Conservation (phyloP, 2,113 vertebrate species). For the Mustela nigripes region DNA sequence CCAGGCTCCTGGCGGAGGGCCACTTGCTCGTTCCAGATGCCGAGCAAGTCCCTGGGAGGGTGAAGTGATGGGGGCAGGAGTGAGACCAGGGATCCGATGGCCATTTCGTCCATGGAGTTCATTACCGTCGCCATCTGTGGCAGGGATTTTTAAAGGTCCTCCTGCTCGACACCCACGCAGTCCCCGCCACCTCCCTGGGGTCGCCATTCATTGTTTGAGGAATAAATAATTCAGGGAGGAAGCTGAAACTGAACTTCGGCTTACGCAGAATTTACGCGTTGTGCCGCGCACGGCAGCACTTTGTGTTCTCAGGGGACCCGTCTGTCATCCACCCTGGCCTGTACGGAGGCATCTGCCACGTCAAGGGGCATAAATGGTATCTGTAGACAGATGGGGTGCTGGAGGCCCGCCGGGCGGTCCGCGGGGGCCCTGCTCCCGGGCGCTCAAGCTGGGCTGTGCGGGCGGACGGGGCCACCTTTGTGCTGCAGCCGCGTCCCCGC, state of each 20-base stretch:
- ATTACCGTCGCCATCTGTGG: background rate
- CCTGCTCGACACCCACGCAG: rapidly evolving
- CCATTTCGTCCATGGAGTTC: background rate
- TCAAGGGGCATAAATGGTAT: rapidly evolving
- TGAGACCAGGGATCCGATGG: background rate
- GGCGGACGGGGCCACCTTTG: background rate
- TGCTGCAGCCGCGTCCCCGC: background rate
- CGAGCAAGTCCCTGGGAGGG: rapidly evolving
- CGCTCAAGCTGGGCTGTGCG: background rate
- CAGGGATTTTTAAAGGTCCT: background rate
- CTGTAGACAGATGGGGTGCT: background rate
- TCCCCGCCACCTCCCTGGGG: background rate
- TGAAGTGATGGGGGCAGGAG: background rate
- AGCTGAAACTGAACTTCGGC: slow-evolving; percentile 60
- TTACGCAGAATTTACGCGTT: slow-evolving; percentile 76
- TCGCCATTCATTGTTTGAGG: slow-evolving; percentile 21
- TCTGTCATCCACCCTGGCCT: background rate
- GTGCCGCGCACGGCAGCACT: background rate
- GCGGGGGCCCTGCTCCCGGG: background rate
- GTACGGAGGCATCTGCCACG: background rate
- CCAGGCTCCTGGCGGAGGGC: background rate
- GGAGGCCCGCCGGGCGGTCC: rapidly evolving
- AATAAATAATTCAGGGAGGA: slow-evolving; percentile 82
- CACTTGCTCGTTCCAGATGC: background rate
- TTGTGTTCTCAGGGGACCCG: background rate